phyloP scores from a whole-genome alignment of 2,797 vertebrate genomes.

The Liasis olivaceus region DNA sequence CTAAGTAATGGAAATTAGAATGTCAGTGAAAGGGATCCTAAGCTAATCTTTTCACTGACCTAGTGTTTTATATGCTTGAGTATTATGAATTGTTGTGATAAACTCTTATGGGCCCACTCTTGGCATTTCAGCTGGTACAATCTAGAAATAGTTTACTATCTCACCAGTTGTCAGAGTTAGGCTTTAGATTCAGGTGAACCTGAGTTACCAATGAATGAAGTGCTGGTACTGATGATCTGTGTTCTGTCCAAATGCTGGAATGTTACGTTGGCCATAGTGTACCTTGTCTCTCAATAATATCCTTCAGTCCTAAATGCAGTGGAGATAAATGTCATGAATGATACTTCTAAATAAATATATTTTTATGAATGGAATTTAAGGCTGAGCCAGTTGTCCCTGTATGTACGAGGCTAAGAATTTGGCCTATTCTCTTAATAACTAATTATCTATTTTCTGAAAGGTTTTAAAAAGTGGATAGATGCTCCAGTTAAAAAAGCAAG shows the following conservation, averaged over 20 bases:
- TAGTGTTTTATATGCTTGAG: not conserved
- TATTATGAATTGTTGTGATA: not conserved
- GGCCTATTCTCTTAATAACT: not conserved
- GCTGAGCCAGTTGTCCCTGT: not conserved
- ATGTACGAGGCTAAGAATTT: not conserved
- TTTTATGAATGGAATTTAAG: not conserved
- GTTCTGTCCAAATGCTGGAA: not conserved
- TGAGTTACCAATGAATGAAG: not conserved
- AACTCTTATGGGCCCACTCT: not conserved
- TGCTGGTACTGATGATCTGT: not conserved
- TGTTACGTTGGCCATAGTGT: not conserved
- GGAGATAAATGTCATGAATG: not conserved
- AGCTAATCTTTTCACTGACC: not conserved
- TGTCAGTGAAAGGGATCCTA: not conserved
- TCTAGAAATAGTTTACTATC: not conserved
- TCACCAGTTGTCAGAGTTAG: not conserved
- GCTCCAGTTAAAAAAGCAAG: not conserved
- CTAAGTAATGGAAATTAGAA: not conserved
- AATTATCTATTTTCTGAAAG: not conserved
- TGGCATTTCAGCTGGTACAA: not conserved
- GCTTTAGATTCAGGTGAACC: not conserved
- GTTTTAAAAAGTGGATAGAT: not conserved
- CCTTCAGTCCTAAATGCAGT: not conserved
- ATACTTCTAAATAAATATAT: not conserved
- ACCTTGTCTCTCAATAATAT: not conserved